Evolutionary conservation across 1,140 invertebrate genomes (phyloP), one percentile per base, ranked within the genome.

Genomic region (Pomacea maculata): DNA sequence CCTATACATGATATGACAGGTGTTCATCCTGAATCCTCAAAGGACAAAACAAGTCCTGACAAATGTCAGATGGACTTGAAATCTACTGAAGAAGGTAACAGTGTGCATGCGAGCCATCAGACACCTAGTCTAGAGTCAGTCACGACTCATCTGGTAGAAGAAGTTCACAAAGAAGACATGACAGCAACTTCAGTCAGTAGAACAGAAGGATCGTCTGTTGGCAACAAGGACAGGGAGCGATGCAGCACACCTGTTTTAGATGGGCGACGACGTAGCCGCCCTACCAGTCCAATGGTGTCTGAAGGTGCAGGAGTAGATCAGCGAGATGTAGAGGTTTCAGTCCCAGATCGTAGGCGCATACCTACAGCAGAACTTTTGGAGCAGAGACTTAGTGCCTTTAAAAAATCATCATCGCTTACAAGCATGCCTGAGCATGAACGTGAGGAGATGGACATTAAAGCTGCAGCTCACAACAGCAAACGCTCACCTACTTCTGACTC

Each of bases 241-340:
- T 76, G 70, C 34, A 84, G 78, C 71, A 83, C 82, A 17, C 86
- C 86, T 9, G 84, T 87, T 1, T 80, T 87, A 55, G 86, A 87
- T 83, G 86, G 84, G 1, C 80, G 86, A n/a, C 82, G 79, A 67
- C 63, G 85, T 25, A 87, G 86, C 73, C 80, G 86, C 67, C 86
- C 86, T 25, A 85, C 73, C 75, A 87, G 86, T 72, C 86, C 86
- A 34, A 80, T 81, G 57, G 63, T 85, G 12, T 25, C 68, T n/a
- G 70, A 67, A 14, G 75, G 78, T 17, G 79, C 80, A 29, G 76
- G 45, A 2, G 17, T 74, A 68, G 65, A 82, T 76, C 73, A 85
- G 76, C 65, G 77, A 29, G 80, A 76, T 12, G 34, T 67, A 8
- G 75, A 79, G 29, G 12, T 67, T 10, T 34, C 80, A 65, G 70